Base-by-base conservation (phyloP, 2,888 invertebrate species). In the Chironomus tentans region DNA sequence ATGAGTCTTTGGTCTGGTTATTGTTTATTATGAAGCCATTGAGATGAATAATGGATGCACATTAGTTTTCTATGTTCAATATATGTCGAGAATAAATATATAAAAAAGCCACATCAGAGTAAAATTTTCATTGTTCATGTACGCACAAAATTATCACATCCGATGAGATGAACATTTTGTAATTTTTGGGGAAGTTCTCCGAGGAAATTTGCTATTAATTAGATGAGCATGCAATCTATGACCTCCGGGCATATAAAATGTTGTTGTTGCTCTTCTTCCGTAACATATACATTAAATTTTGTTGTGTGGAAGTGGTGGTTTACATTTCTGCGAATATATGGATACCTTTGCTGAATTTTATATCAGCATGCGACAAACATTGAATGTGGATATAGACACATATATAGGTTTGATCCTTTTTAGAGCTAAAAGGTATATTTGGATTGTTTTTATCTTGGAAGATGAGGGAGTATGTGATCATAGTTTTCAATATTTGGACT, bases 151-250 rank as follows among this genome's bases (percentile, higher is more conserved):
- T 65, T 21, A 24, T 24, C 24, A 65, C 65, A 65, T 65, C n/a
- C 18, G 21, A 65, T 38, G 22, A 65, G 65, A 65, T 12, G 18
- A 22, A 62, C 3, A 65, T 38, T n/a, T 38, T 38, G 38, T 38
- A 38, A 38, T 38, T 38, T 38, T 38, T 38, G 38, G 38, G 38
- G 38, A 38, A 10, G 38, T 10, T 10, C 38, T 38, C 12, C 12
- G 22, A 72, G 72, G 61, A 72, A 72, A 62, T 61, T 38, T 61
- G 62, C 72, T 61, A 72, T 72, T 72, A 72, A 72, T 72, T 72
- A 72, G 72, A 38, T 38, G 72, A 72, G 38, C 28, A 28, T 5
- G 15, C 38, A 62, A 28, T n/a, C 61, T 72, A 62, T 72, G 62
- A 61, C 62, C 72, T 62, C 28, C n/a, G 21, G 62, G 38, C 61